Conservation (phyloP, 2,888 invertebrate species). For the Sinotaia quadrata region DNA sequence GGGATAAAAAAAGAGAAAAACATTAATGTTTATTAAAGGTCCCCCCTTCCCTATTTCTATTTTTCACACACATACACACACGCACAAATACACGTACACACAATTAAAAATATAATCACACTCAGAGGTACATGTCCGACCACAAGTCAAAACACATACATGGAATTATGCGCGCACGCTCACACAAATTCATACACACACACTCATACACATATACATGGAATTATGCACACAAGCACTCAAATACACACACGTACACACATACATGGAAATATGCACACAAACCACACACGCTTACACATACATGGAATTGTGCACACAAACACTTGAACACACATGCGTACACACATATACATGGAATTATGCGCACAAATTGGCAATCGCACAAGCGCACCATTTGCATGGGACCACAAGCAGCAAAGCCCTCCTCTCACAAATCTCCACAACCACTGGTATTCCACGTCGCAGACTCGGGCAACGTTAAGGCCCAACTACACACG, state of each 20-base stretch:
- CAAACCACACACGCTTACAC: too few relatives aligned
- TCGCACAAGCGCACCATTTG: background rate
- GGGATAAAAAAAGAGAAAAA: too few relatives aligned
- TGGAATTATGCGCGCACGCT: background rate
- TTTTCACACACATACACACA: constrained; percentile 1
- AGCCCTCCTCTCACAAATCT: background rate
- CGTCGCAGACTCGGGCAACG: too few relatives aligned
- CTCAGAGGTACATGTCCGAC: background rate
- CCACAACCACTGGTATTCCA: background rate
- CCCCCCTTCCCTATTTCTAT: background rate
- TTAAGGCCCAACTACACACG: too few relatives aligned
- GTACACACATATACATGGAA: background rate
- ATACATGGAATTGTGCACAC: too few relatives aligned
- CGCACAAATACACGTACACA: background rate
- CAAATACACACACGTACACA: background rate
- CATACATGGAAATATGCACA: too few relatives aligned
- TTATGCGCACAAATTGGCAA: background rate
- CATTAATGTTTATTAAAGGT: too few relatives aligned
- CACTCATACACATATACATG: background rate
- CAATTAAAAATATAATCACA: background rate
- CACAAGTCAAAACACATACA: background rate
- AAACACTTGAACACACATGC: too few relatives aligned
- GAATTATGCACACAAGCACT: background rate
- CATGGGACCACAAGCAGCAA: background rate
- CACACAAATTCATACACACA: background rate